These are phyloP conservation scores for Stegophylla sp. DNA, from an alignment of 2,888 invertebrate species.

Conservation along the genomic window DNA sequence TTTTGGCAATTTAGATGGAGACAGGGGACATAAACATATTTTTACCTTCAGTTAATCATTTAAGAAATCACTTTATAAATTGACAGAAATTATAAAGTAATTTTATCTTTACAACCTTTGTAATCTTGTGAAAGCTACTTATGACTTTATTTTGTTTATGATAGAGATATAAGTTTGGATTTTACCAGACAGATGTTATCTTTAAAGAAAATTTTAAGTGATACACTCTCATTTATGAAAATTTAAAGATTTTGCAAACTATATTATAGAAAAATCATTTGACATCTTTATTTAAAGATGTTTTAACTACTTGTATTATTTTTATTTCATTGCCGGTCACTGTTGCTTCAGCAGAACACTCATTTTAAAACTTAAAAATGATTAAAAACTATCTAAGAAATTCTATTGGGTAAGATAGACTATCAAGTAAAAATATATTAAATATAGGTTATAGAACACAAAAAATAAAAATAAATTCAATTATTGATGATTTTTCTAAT, in stretches of 20 bases:
- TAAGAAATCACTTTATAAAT: neutral
- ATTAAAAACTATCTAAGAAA: neutral
- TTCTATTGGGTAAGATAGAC: neutral
- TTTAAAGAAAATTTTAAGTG: neutral
- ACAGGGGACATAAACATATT: too few relatives aligned
- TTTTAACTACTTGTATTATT: too few relatives aligned
- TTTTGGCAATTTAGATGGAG: too few relatives aligned
- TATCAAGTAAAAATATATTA: constrained; percentile 2
- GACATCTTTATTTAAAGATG: too few relatives aligned
- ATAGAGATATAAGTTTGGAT: neutral
- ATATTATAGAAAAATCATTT: neutral
- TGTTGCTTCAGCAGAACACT: too few relatives aligned
- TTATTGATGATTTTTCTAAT: too few relatives aligned
- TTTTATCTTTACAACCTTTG: neutral
- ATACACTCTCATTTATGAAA: neutral
- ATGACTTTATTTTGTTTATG: neutral
- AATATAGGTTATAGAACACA: neutral
- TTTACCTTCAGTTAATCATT: neutral
- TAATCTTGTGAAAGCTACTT: neutral
- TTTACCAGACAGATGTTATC: too few relatives aligned
- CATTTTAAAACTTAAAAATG: too few relatives aligned
- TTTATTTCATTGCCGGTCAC: too few relatives aligned
- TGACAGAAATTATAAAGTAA: constrained; percentile 10
- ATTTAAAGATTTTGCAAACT: neutral
- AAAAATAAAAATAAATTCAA: neutral